Evolutionary conservation across 2,888 invertebrate species (phyloP).

Genomic region (Muscina levida): DNA sequence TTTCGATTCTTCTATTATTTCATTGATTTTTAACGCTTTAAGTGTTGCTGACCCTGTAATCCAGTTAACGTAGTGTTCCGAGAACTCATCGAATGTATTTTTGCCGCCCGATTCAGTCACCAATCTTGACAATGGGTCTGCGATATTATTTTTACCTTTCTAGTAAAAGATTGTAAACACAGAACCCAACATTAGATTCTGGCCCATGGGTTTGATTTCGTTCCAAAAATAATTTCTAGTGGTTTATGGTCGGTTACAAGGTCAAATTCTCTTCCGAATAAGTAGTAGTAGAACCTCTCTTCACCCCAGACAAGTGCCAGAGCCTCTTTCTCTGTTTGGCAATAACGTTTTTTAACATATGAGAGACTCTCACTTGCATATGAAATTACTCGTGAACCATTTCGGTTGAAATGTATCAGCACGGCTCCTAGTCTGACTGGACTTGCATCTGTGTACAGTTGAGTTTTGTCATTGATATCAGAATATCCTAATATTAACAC

Average conservation of each 20-base stretch:
- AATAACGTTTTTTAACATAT: conserved; percentile 52
- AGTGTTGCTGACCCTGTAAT: not conserved
- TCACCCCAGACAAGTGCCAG: conserved; percentile 11
- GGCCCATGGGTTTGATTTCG: conserved; percentile 68
- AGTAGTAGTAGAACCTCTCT: conserved; percentile 76
- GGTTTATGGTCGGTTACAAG: conserved; percentile 70
- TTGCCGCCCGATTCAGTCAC: not conserved
- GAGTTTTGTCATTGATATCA: too few species aligned
- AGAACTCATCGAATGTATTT: conserved; percentile 1
- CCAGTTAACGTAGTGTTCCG: not conserved
- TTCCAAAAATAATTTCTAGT: conserved; percentile 71
- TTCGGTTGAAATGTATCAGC: not conserved
- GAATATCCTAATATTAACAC: too few species aligned
- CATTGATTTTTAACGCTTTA: not conserved
- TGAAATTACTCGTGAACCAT: conserved; percentile 71
- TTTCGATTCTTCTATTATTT: not conserved
- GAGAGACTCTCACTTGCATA: conserved; percentile 76
- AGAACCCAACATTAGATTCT: conserved; percentile 69
- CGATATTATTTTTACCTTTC: conserved; percentile 44
- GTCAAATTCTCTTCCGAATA: conserved; percentile 78
- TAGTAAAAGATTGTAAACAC: conserved; percentile 11
- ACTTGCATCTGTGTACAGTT: too few species aligned
- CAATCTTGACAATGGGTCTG: conserved; percentile 50
- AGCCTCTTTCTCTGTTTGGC: conserved; percentile 70
- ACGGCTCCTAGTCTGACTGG: not conserved